Percentiles rank a stretch among this genome's conserved stretches.
Conservation (phyloP, 2,888 invertebrate genomes). For the Hypselothyrea guttata region DNA sequence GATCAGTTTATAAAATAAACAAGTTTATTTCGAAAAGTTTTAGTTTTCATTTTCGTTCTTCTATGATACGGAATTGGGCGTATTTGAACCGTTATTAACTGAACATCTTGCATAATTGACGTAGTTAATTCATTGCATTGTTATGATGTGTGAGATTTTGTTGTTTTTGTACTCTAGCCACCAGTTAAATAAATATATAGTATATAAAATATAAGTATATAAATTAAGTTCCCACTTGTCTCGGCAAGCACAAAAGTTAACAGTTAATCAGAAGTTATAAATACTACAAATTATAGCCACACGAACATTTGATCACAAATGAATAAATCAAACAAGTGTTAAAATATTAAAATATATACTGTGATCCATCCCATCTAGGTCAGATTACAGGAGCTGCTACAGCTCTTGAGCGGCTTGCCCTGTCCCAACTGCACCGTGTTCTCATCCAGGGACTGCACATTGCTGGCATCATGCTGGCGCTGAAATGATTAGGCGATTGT, state of each 20-base stretch:
- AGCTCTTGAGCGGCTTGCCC: constrained; percentile 86
- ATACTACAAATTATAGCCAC: constrained; percentile 70
- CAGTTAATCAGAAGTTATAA: constrained; percentile 42
- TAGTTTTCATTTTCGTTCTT: constrained; percentile 39
- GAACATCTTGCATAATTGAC: constrained; percentile 46
- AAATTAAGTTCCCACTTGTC: constrained; percentile 46
- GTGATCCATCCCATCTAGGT: too few species aligned
- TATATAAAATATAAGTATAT: constrained; percentile 42
- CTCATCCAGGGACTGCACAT: constrained; percentile 85
- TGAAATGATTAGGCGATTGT: constrained; percentile 80
- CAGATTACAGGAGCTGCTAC: constrained; percentile 85
- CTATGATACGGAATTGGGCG: constrained; percentile 61
- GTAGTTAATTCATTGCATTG: constrained; percentile 44
- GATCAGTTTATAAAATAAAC: constrained; percentile 68
- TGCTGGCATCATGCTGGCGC: constrained; percentile 88
- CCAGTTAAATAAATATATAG: constrained; percentile 53
- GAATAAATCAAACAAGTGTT: constrained; percentile 42
- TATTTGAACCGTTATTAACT: constrained; percentile 44
- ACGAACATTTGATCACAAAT: constrained; percentile 67
- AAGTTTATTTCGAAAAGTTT: constrained; percentile 63
- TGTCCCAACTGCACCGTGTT: constrained; percentile 88
- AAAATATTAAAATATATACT: constrained; percentile 18
- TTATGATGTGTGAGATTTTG: constrained; percentile 61
- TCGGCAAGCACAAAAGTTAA: constrained; percentile 44
- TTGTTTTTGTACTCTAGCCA: constrained; percentile 73